A percentile compares a stretch with the other conserved stretches of the same genome.
Conservation (phyloP, 2,113 vertebrate species). For the Pardalotus punctatus region DNA sequence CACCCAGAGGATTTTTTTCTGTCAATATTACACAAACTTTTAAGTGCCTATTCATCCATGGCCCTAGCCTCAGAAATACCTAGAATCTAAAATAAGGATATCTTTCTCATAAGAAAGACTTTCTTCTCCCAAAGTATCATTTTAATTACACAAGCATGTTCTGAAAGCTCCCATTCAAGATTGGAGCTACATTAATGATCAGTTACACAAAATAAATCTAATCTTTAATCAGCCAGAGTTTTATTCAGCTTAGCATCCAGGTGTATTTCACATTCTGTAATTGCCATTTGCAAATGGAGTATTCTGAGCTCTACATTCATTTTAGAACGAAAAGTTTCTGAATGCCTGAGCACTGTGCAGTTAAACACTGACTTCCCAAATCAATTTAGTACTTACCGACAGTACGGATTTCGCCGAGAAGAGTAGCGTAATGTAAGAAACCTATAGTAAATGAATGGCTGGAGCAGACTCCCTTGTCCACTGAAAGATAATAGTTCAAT, state of each 20-base stretch:
- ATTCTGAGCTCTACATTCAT: background rate
- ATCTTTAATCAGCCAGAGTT: background rate
- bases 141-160: background rate
- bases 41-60: background rate
- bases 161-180: background rate
- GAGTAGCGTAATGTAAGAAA: slow-evolving; percentile 96
- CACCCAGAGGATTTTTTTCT: background rate
- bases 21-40: background rate
- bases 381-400: slow-evolving; percentile 79
- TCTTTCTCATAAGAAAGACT: background rate
- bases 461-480: slow-evolving; percentile 93
- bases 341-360: background rate
- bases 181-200: background rate
- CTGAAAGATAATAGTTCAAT: slow-evolving; percentile 71
- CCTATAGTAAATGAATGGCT: slow-evolving; percentile 97
- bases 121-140: background rate
- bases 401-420: slow-evolving; percentile 96
- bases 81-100: background rate
- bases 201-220: background rate
- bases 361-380: background rate
- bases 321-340: background rate
- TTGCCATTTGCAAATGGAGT: background rate
- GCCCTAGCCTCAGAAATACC: background rate
- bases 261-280: background rate
- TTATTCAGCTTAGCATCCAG: background rate